Base-by-base conservation (phyloP, 2,113 vertebrate species). In the Dromas ardeola region DNA sequence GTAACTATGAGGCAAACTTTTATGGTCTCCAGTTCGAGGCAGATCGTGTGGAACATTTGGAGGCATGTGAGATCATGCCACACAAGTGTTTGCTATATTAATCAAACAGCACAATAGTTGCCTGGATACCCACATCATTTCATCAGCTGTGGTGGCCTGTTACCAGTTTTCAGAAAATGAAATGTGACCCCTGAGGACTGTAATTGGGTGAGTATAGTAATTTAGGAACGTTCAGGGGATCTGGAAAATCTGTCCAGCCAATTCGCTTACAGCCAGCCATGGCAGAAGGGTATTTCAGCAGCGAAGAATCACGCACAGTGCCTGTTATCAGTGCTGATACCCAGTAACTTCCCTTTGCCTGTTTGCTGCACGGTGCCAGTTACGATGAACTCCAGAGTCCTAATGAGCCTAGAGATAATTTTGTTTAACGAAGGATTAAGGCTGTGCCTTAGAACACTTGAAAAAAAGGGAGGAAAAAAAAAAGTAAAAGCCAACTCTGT, bases 91-190 rank as follows among this genome's bases (percentile, higher is more conserved):
- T 94, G 91, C 77, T 81, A 81, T 86, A 87, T 96, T 90, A 82
- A 94, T 95, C 96, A 91, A 86, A 76, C 56, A 83, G 94, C 86
- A 96, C 95, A 88, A 88, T 94, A 96, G 94, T 94, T 97, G 96
- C 97, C 91, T 97, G 87, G 96, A 96, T 95, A 96, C 97, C 90
- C 85, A 96, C 84, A 93, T 96, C 95, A 90, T 95, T 94, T 97
- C 96, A 97, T 97, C 95, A 97, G 97, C 92, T 82, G n/a, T 50
- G 66, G 97, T 95, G 97, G 97, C 97, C 97, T 97, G 97, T 93
- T 97, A 97, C 97, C 95, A 97, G 96, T 97, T 96, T 95, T 96
- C 95, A 94, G 97, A 91, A 97, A 98, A 97, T 96, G 95, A 97
- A 97, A 98, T 53, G 83, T 89, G 92, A 88, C 97, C 90, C 97